Evolutionary conservation across 2,888 invertebrate genomes (phyloP).

Genomic region (Acleris emargana): DNA sequence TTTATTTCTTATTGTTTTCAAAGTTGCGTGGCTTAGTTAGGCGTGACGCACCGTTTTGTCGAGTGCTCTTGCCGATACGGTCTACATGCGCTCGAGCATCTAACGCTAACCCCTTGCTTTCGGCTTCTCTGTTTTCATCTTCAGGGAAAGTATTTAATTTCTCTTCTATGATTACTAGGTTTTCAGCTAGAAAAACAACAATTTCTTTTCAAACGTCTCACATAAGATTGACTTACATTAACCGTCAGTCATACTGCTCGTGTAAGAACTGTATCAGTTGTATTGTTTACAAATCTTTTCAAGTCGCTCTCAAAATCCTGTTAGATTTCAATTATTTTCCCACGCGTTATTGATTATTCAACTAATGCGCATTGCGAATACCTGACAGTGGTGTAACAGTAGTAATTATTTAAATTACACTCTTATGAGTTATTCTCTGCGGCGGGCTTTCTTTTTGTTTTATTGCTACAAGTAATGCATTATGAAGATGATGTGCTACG

Average conservation of each 20-base stretch:
- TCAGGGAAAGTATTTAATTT: constrained; percentile 45
- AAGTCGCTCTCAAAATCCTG: constrained; percentile 45
- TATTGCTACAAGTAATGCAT: constrained; percentile 40
- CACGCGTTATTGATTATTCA: constrained; percentile 69
- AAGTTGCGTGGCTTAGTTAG: constrained; percentile 70
- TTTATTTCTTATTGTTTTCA: constrained; percentile 54
- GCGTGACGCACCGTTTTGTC: constrained; percentile 78
- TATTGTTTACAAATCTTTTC: constrained; percentile 37
- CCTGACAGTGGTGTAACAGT: constrained; percentile 52
- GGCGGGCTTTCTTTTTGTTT: constrained; percentile 58
- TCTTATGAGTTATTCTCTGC: constrained; percentile 54
- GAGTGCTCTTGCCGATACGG: constrained; percentile 75
- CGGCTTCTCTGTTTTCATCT: constrained; percentile 54
- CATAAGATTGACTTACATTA: background rate
- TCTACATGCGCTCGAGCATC: constrained; percentile 74
- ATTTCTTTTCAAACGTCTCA: no score
- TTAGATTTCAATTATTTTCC: constrained; percentile 64
- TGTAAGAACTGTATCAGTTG: background rate
- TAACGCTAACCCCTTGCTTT: constrained; percentile 67
- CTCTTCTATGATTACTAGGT: constrained; percentile 22
- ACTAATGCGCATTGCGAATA: constrained; percentile 54
- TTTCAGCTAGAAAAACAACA: constrained; percentile 1
- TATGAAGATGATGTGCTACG: constrained; percentile 53
- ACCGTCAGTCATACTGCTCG: background rate
- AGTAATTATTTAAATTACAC: constrained; percentile 68